Base-by-base conservation (phyloP, 2,113 vertebrate species). In the Chinchilla lanigera region DNA sequence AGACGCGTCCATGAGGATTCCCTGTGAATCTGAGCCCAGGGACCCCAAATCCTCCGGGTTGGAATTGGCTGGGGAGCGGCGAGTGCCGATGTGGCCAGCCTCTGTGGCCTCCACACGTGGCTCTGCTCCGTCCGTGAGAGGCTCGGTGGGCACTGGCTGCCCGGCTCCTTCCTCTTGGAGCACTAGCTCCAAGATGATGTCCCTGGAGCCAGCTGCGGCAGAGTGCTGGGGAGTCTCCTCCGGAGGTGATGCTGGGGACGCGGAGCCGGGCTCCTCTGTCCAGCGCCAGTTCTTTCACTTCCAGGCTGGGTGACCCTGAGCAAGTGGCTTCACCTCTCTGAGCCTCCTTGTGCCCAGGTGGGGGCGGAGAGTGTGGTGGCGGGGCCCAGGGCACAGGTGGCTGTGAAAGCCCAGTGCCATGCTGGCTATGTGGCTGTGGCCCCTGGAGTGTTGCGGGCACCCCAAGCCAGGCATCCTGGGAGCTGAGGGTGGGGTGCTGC, bases 371-470 rank as follows among this genome's bases (percentile, higher is more conserved):
- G 85, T 1, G 54, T 8, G 14, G 16, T 22, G 1, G 20, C 0
- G 0, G 61, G 5, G 0, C 38, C 30, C 10, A 5, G 8, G 0
- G 3, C 30, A 0, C 63, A 81, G 56, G 44, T 8, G 58, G 58
- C 0, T 3, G 7, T n/a, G 38, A n/a, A 60, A 12, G 5, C 14
- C 1, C 13, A 44, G 0, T 0, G 17, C 0, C 10, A 12, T 14
- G 2, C 8, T 3, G 1, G 0, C 1, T 6, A 26, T 7, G 38
- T 5, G 0, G 1, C 86, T 58, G 5, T 20, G 0, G 65, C 3
- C 41, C 19, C 33, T 0, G 13, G 28, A 17, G 63, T 35, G 22
- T 0, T 0, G 58, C 7, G 3, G 60, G 54, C 22, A 35, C 26
- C 33, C 73, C 24, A 11, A 28, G 24, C 41, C 41, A 14, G 73